A percentile compares a stretch with the other conserved stretches of the same genome.
These are phyloP conservation scores for Noctua fimbriata DNA, from an alignment of 2,888 invertebrate genomes.

Conservation along the genomic window DNA sequence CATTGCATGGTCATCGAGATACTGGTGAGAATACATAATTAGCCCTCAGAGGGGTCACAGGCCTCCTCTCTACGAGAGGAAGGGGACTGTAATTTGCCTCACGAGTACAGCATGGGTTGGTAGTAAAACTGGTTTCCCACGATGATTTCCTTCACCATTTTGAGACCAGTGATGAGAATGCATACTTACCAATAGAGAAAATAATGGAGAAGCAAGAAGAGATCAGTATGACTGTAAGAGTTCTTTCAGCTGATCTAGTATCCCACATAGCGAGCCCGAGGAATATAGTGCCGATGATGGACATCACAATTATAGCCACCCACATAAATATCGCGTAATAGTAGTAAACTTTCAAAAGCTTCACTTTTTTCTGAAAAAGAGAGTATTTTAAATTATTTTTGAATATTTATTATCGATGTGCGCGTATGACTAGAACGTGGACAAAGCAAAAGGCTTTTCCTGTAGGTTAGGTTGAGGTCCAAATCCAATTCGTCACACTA, in stretches of 20 bases:
- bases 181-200: constrained; percentile 30
- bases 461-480: not conserved
- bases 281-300: not conserved
- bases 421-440: not conserved
- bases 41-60: not conserved
- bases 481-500: not conserved
- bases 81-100: not conserved
- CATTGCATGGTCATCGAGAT: too few relatives aligned
- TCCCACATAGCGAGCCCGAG: accelerated
- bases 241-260: not conserved
- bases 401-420: not conserved
- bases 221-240: not conserved
- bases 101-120: not conserved
- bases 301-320: not conserved
- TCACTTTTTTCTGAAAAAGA: constrained; percentile 53
- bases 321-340: constrained; percentile 41
- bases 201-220: not conserved
- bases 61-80: not conserved
- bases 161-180: not conserved
- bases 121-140: not conserved
- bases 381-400: not conserved
- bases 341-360: constrained; percentile 37
- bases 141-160: not conserved
- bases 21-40: not conserved
- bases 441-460: not conserved